Evolutionary conservation across 1,140 invertebrate genomes (phyloP).

Genomic region (Hestina assimilis): DNA sequence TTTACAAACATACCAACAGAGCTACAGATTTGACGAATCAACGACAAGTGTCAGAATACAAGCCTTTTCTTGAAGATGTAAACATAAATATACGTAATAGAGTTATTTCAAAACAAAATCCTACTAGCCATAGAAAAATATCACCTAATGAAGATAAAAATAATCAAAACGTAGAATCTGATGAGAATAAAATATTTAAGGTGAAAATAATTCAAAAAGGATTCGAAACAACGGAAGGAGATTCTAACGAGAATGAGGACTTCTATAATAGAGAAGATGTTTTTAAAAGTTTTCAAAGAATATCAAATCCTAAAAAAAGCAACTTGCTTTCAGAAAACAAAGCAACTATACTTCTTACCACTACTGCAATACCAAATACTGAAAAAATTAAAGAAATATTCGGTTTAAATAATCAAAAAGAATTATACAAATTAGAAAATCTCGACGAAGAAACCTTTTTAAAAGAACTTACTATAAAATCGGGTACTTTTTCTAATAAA

Average conservation of each 20-base stretch:
- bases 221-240: background rate
- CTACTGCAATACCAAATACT: background rate
- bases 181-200: background rate
- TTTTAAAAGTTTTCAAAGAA: background rate
- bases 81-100: background rate
- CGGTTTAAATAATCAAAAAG: background rate
- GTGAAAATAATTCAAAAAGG: background rate
- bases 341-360: background rate
- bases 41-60: background rate
- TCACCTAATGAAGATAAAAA: background rate
- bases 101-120: background rate
- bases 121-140: background rate
- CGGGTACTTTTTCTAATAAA: background rate
- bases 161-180: background rate
- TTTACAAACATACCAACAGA: background rate
- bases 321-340: background rate
- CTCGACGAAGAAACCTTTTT: conserved; percentile 5
- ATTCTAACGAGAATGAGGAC: background rate
- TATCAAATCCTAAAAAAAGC: background rate
- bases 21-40: background rate
- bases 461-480: background rate
- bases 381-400: background rate
- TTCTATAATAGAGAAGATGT: background rate
- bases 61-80: background rate
- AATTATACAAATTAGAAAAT: background rate